Evolutionary conservation across 1,140 invertebrate genomes (phyloP), one percentile per base, ranked within the genome.

Genomic region (Pseudomyrmex pallidus): DNA sequence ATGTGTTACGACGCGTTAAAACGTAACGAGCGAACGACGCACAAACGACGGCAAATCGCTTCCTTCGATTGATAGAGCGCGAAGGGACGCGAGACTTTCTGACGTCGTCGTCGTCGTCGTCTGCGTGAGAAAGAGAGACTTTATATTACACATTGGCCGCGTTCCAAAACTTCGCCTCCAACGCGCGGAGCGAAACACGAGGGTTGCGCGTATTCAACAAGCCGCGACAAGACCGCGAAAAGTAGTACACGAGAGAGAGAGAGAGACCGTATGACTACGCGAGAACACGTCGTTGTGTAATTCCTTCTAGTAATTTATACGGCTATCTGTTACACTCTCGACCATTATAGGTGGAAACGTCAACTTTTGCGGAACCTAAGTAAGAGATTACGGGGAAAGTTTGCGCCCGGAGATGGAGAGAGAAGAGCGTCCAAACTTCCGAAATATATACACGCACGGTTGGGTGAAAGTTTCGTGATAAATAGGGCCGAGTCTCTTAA

Each of bases 1-100:
- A 35, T 35, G 80, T 62, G 72, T 82, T 74, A 44, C 76, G 59
- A 70, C n/a, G 76, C 87, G 83, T 84, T 86, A 35, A 35, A 35
- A 74, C 67, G 77, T 87, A 84, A 59, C 67, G 82, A 84, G 57
- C 64, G 73, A 85, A 85, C 25, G 85, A 86, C 85, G 25, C 25
- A 54, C 64, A 68, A 85, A 85, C 25, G 85, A 82, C 44, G 54
- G 20, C 54, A 64, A 80, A 56, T 59, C 76, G 35, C 44, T 20
- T 22, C 22, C 66, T 20, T 56, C 66, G 44, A 50, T 80, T 68
- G 76, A 72, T 8, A 35, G 56, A 17, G n/a, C 48, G 9, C 72
- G 20, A 54, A 25, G 56, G 46, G 59, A 86, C 88, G 88, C 84
- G 87, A 86, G 89, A 91, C 86, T 91, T 48, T 59, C 88, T 89